These are phyloP conservation scores for Leptatherina wallacei DNA, from an alignment of 2,797 vertebrate genomes.

Conservation along the genomic window DNA sequence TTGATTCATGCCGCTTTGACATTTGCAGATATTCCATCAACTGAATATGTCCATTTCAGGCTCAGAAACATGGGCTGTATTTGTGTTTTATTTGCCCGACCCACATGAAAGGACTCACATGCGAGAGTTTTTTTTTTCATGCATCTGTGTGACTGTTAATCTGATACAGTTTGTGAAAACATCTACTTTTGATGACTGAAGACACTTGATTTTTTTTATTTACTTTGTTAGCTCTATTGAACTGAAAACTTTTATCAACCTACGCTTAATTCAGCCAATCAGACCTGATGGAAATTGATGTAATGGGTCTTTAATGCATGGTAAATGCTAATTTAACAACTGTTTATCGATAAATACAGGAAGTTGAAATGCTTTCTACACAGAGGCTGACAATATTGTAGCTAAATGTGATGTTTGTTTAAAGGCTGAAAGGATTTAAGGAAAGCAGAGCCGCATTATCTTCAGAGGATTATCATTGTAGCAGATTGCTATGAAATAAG, in stretches of 20 bases:
- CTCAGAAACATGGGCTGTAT: conserved; percentile 30
- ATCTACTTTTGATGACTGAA: conserved; percentile 15
- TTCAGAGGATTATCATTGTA: not conserved
- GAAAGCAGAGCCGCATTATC: conserved; percentile 9
- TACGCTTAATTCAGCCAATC: not conserved
- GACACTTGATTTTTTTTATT: not conserved
- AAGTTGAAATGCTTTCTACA: conserved; percentile 8
- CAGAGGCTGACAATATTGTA: not conserved
- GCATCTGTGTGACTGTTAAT: conserved; percentile 20
- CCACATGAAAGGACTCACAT: conserved; percentile 25
- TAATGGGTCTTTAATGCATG: conserved; percentile 4
- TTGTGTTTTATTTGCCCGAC: conserved; percentile 52
- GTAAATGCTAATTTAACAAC: conserved; percentile 13
- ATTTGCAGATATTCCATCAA: conserved; percentile 71
- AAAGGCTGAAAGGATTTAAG: conserved; percentile 31
- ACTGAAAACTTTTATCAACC: conserved; percentile 51
- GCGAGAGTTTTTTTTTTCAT: conserved; percentile 35
- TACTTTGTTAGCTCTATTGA: conserved; percentile 36
- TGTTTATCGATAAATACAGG: conserved; percentile 13
- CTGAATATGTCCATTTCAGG: conserved; percentile 47
- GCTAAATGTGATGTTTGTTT: conserved; percentile 34
- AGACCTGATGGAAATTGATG: conserved; percentile 23
- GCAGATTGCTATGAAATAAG: not conserved
- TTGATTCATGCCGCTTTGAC: conserved; percentile 69
- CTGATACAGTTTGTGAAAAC: conserved; percentile 20